Base-by-base conservation (phyloP, 2,888 invertebrate species). In the Byasa hedistus region DNA sequence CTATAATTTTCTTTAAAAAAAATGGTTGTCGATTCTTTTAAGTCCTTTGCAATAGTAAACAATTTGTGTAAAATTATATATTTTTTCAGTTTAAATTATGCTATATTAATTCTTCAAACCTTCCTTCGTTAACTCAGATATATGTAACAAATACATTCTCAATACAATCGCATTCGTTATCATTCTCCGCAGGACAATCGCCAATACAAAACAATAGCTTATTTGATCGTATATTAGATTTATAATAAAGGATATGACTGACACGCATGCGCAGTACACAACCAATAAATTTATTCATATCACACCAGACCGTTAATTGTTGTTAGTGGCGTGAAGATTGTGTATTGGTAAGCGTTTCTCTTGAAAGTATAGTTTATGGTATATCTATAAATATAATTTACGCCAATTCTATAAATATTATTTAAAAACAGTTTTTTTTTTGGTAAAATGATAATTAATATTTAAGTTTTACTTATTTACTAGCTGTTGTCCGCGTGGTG, bases 201-300 rank as follows among this genome's bases (percentile, higher is more conserved):
- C 2, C 39, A 58, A 58, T 52, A 23, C 52, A 54, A 39, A 54
- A 58, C 52, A 64, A 36, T 39, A 17, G 39, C 17, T 10, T 39
- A 12, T 39, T 10, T 4, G 44, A 44, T 44, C 0, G 17, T 17
- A 51, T 57, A 59, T 48, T 48, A 48, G 44, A 27, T 27, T 44
- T 44, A 57, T 51, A 2, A 32, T 44, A 17, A 63, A 63, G 57
- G 63, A 27, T 57, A 23, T 51, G 56, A 21, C 52, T 32, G 61
- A 55, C 21, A 62, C 54, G 32, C 44, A n/a, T 21, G 56, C 27
- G 15, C 24, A 24, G 12, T 39, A 27, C 15, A 56, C 52, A 56
- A 19, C 51, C 15, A 39, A 55, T 54, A 61, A 62, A 48, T 36
- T 19, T 48, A 62, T 62, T 27, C 62, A 62, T 56, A 57, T 44